Evolutionary conservation across 2,888 invertebrate species (phyloP), one percentile per base, ranked within the genome.

Genomic region (Andricus curvator): DNA sequence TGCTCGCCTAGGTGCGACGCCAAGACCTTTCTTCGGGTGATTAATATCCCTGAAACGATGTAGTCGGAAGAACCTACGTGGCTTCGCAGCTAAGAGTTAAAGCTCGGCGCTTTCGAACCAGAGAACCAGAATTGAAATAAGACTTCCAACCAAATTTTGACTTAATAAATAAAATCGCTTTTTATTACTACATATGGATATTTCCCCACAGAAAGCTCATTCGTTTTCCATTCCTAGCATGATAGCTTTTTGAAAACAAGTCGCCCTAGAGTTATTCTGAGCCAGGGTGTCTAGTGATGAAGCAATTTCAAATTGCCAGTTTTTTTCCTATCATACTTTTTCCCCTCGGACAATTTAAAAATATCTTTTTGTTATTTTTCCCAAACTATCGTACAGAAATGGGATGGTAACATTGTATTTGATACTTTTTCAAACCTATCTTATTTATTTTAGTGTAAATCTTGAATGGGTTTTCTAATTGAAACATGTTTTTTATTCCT

Each of bases 41-140:
- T 70, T 70, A 70, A 70, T 70, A 51, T 70, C 70, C 70, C 70
- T 25, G 29, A 17, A 48, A 70, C 70, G 70, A 70, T 51, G 51
- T 48, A 70, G 25, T 48, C 29, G 25, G 44, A 25, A 29, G 48
- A 70, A 70, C 8, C 37, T 37, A 37, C 48, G 29, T 70, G 25
- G 48, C 70, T 70, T 70, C 51, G 48, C 70, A 70, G 22, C 70
- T 48, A 48, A 15, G 70, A 70, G 70, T 29, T 70, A 70, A 70
- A 70, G 25, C 70, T 70, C 25, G 17, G 8, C 51, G 6, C 44
- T 70, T 70, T 70, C 66, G 11, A 41, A 41, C 37, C 66, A 33
- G 37, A 41, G 37, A 67, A 13, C 66, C 20, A 41, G 41, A 67
- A 67, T 67, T 67, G 66, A 67, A 67, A 67, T 67, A 37, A 67